Percentiles rank a stretch among this genome's conserved stretches.
phyloP scores from a whole-genome alignment of 2,888 invertebrate species.

The Sicus ferrugineus region DNA sequence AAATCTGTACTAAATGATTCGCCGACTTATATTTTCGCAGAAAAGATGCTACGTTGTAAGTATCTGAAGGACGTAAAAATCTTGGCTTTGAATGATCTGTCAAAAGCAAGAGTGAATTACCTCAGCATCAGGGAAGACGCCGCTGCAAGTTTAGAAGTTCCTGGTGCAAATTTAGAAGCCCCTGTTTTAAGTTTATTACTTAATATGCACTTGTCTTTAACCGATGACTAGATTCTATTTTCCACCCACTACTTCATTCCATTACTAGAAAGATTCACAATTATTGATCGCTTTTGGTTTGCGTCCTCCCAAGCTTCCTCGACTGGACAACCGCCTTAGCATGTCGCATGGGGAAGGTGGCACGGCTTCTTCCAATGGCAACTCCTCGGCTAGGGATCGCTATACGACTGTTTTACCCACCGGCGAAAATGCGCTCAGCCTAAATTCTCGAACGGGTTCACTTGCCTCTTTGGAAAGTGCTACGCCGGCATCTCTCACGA shows the following conservation, averaged over 20 bases:
- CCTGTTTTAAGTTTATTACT: too few relatives aligned
- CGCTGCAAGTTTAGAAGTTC: too few relatives aligned
- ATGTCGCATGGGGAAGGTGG: slow-evolving; percentile 14
- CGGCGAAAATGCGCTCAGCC: slow-evolving; percentile 28
- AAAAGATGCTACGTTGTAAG: slow-evolving; percentile 4
- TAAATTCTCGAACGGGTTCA: slow-evolving; percentile 36
- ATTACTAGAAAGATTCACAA: too few relatives aligned
- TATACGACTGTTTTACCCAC: neutral
- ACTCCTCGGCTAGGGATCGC: slow-evolving; percentile 6
- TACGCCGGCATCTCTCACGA: slow-evolving; percentile 33
- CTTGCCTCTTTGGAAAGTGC: slow-evolving; percentile 34
- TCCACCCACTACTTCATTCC: too few relatives aligned
- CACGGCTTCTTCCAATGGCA: slow-evolving; percentile 22
- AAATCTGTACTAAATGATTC: too few relatives aligned
- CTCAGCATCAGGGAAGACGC: too few relatives aligned
- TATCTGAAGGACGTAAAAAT: too few relatives aligned
- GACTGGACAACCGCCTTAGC: neutral
- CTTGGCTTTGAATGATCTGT: too few relatives aligned
- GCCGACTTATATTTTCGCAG: neutral
- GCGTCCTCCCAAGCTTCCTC: neutral
- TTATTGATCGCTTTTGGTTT: neutral
- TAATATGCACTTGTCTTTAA: too few relatives aligned
- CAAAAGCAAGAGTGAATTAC: too few relatives aligned
- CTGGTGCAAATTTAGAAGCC: too few relatives aligned
- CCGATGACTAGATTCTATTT: too few relatives aligned